These are phyloP conservation scores for Prionchulus punctatus DNA, from an alignment of 2,888 invertebrate genomes.

Conservation along the genomic window DNA sequence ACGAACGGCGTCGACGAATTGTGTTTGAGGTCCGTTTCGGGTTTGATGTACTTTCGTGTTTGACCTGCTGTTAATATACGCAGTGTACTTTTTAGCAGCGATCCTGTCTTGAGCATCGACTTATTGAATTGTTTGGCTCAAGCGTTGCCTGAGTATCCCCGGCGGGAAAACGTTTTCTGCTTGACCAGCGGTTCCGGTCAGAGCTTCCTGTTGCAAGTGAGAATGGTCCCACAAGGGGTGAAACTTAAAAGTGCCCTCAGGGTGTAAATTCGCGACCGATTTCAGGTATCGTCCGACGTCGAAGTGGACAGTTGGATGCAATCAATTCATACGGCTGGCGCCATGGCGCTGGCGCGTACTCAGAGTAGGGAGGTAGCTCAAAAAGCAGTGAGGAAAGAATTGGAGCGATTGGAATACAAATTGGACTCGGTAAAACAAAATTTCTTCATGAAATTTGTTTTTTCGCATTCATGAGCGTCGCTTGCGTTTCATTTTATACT, in stretches of 20 bases:
- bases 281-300: slow-evolving; percentile 11
- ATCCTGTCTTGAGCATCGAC: slow-evolving; percentile 33
- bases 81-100: no score
- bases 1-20: background rate
- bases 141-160: slow-evolving; percentile 95
- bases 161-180: slow-evolving; percentile 91
- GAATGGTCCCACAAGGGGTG: background rate
- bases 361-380: slow-evolving; percentile 2
- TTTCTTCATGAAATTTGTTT: background rate
- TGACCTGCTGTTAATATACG: no score
- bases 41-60: no score
- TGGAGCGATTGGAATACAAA: slow-evolving; percentile 10
- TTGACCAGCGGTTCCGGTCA: slow-evolving; percentile 94
- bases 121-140: slow-evolving; percentile 58
- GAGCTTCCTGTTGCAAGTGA: slow-evolving; percentile 81
- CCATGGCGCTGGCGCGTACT: background rate
- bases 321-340: slow-evolving; percentile 8
- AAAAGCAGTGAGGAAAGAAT: background rate
- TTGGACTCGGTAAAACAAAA: slow-evolving; percentile 5
- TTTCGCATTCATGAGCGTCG: background rate
- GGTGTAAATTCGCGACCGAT: background rate
- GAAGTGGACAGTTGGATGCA: slow-evolving; percentile 10
- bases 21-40: background rate
- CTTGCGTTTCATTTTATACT: background rate
- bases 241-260: background rate